Evolutionary conservation across 2,888 invertebrate species (phyloP).

Genomic region (Phalera bucephala): DNA sequence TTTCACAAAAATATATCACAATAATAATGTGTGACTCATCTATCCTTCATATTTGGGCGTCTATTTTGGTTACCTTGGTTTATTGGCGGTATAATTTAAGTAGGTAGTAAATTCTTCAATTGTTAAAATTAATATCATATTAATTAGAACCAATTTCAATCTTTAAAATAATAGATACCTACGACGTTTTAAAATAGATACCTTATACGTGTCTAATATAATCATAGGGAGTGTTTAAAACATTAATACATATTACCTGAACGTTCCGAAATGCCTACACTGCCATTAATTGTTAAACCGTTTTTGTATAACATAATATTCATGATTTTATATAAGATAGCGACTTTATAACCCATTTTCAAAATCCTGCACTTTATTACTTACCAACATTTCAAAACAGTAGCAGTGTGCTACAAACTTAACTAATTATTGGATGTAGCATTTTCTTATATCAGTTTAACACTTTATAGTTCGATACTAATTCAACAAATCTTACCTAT

Average conservation of each 20-base stretch:
- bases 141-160: not conserved
- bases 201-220: slow-evolving; percentile 2
- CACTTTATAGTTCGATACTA: slow-evolving; percentile 5
- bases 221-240: slow-evolving; percentile 7
- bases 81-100: not conserved
- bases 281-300: slow-evolving; percentile 27
- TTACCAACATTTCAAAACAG: too few relatives aligned
- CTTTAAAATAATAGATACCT: not conserved
- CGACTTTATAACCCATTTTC: too few relatives aligned
- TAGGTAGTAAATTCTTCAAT: not conserved
- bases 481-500: slow-evolving; percentile 1
- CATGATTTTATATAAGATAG: too few relatives aligned
- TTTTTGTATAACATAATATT: slow-evolving; percentile 2
- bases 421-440: too few relatives aligned
- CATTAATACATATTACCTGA: slow-evolving; percentile 5
- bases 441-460: slow-evolving; percentile 2
- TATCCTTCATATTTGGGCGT: too few relatives aligned
- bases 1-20: too few relatives aligned
- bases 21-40: too few relatives aligned
- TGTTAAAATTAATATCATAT: not conserved
- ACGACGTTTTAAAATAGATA: slow-evolving; percentile 4
- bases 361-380: too few relatives aligned
- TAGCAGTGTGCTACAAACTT: too few relatives aligned
- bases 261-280: slow-evolving; percentile 21
- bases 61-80: not conserved